These are phyloP conservation scores for Ruditapes philippinarum DNA, from an alignment of 1,140 invertebrate genomes.

Conservation along the genomic window DNA sequence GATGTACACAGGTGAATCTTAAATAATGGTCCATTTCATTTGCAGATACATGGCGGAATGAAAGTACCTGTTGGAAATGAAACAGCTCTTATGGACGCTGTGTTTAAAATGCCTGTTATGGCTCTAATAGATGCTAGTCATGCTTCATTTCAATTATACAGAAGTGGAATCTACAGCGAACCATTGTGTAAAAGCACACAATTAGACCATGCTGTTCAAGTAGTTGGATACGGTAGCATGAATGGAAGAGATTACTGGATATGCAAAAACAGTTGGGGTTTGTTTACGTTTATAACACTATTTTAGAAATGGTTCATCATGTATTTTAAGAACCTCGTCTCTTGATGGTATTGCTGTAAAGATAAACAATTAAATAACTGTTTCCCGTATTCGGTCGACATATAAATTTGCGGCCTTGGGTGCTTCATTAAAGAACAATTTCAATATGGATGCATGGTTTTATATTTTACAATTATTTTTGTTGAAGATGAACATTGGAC, in stretches of 20 bases:
- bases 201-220: conserved; percentile 95
- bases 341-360: no score
- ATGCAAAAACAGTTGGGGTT: conserved; percentile 73
- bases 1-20: no score
- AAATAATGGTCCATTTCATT: neutral
- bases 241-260: conserved; percentile 70
- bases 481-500: no score
- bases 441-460: no score
- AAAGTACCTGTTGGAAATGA: conserved; percentile 68
- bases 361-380: no score
- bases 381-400: no score
- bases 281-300: neutral
- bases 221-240: conserved; percentile 92
- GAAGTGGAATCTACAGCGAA: conserved; percentile 80
- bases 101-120: conserved; percentile 93
- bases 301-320: no score
- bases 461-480: no score
- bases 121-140: conserved; percentile 96
- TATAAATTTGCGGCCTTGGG: no score
- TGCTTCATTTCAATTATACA: conserved; percentile 69
- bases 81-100: conserved; percentile 81
- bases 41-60: conserved; percentile 50
- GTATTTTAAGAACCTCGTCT: no score
- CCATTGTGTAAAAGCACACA: conserved; percentile 47
- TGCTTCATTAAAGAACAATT: no score